Evolutionary conservation across 2,113 vertebrate species (phyloP), one percentile per base, ranked within the genome.

Genomic region (Sprattus sprattus): DNA sequence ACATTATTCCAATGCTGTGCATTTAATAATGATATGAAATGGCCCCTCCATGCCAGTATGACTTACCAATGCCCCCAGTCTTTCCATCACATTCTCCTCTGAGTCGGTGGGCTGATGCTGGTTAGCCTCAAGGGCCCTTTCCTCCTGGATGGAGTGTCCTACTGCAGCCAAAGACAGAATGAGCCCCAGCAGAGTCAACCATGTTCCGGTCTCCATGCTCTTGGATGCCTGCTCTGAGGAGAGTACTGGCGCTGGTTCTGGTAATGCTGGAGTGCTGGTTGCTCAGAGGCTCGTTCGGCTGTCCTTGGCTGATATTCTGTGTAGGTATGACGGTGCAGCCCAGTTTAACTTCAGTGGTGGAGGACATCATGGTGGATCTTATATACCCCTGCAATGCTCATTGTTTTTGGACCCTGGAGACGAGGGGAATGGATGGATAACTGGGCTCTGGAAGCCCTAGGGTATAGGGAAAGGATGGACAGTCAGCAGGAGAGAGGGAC

Each of bases 41-140:
- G 52, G 18, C 20, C 16, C 18, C 20, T 57, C 4, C 46, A 47
- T 47, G 46, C 46, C 6, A 18, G 50, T 60, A 60, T 22, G 54
- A 60, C 94, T 95, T 88, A 96, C 95, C 95, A 93, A 84, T 11
- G 28, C 88, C 64, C 90, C 87, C 84, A 93, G 87, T 71, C 22
- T 88, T 39, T 95, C 91, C 0, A 86, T 85, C 86, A 88, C 82
- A 75, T 81, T 88, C 25, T 94, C 93, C 87, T 93, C 91, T 7
- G 87, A 89, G 87, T 91, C 90, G 83, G 57, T 45, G 20, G 81
- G 87, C 88, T 89, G 81, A n/a, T 85, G 83, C 46, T 93, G 89
- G 0, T 60, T 89, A 15, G 46, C 39, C 39, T 39, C 39, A 39
- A 39, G 39, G 39, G 39, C 32, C 0, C 86, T 86, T 16, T 91